Evolutionary conservation across 2,888 invertebrate species (phyloP).

Genomic region (Apoderus coryli): DNA sequence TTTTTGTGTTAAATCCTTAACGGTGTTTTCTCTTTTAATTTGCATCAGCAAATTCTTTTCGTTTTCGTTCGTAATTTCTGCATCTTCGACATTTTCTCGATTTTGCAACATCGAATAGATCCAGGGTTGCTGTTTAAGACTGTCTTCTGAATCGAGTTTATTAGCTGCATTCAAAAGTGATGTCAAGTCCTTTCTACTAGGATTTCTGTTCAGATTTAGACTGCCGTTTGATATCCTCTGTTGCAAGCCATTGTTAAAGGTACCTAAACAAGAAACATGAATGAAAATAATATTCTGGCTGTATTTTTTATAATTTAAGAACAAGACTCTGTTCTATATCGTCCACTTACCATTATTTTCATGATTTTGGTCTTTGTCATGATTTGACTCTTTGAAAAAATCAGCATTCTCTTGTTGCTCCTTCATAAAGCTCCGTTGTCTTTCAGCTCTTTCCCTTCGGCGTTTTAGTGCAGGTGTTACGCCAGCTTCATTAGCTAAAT

Average conservation of each 20-base stretch:
- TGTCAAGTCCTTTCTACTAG: slow-evolving; percentile 38
- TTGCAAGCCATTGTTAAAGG: slow-evolving; percentile 42
- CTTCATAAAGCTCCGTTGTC: slow-evolving; percentile 70
- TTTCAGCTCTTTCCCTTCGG: slow-evolving; percentile 67
- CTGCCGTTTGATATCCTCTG: slow-evolving; percentile 46
- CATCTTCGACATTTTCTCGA: slow-evolving; percentile 29
- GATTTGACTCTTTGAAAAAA: slow-evolving; percentile 34
- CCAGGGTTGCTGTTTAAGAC: slow-evolving; percentile 30
- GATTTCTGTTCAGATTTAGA: slow-evolving; percentile 32
- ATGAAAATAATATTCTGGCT: no score
- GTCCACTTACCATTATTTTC: slow-evolving; percentile 26
- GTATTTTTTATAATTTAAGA: no score
- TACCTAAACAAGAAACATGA: slow-evolving; percentile 31
- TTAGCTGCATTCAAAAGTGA: slow-evolving; percentile 41
- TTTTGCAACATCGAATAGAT: slow-evolving; percentile 26
- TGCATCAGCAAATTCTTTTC: slow-evolving; percentile 45
- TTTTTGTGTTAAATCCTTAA: slow-evolving; percentile 78
- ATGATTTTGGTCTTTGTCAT: slow-evolving; percentile 23
- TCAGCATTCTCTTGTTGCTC: slow-evolving; percentile 61
- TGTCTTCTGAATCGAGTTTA: slow-evolving; percentile 39
- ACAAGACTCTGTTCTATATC: no score
- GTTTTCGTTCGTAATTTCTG: slow-evolving; percentile 36
- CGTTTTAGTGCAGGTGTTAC: slow-evolving; percentile 68
- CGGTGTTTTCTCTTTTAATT: slow-evolving; percentile 69
- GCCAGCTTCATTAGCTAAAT: slow-evolving; percentile 46